phyloP scores from a whole-genome alignment of 2,113 vertebrate species.

The Xiphophorus hellerii region DNA sequence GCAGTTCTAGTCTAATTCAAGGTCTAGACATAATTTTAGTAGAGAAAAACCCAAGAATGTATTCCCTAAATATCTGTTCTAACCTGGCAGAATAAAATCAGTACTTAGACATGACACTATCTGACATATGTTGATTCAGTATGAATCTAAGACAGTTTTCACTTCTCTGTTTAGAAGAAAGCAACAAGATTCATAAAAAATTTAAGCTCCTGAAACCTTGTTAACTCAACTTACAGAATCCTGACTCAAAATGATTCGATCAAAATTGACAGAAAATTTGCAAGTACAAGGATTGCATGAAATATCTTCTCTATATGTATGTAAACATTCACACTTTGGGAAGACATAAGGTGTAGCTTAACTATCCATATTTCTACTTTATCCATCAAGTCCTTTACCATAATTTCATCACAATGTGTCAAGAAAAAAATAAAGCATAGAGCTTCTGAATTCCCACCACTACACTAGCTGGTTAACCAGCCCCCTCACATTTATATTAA shows the following conservation, averaged over 20 bases:
- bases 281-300: not conserved
- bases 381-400: constrained; percentile 63
- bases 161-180: too few relatives aligned
- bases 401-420: constrained; percentile 52
- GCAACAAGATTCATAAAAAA: too few relatives aligned
- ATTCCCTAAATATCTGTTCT: too few relatives aligned
- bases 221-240: not conserved
- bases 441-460: constrained; percentile 16
- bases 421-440: constrained; percentile 28
- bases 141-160: too few relatives aligned
- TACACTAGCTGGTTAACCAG: constrained; percentile 4
- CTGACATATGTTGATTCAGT: too few relatives aligned
- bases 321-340: too few relatives aligned
- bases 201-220: too few relatives aligned
- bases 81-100: too few relatives aligned
- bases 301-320: not conserved
- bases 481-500: constrained; percentile 68
- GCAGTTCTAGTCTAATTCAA: too few relatives aligned
- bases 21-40: too few relatives aligned
- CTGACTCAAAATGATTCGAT: not conserved
- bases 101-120: too few relatives aligned
- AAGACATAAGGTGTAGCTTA: not conserved
- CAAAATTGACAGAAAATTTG: not conserved
- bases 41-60: too few relatives aligned
- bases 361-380: constrained; percentile 32